Evolutionary conservation across 1,140 invertebrate species (phyloP), one percentile per base, ranked within the genome.

Genomic region (Ceratitis capitata): DNA sequence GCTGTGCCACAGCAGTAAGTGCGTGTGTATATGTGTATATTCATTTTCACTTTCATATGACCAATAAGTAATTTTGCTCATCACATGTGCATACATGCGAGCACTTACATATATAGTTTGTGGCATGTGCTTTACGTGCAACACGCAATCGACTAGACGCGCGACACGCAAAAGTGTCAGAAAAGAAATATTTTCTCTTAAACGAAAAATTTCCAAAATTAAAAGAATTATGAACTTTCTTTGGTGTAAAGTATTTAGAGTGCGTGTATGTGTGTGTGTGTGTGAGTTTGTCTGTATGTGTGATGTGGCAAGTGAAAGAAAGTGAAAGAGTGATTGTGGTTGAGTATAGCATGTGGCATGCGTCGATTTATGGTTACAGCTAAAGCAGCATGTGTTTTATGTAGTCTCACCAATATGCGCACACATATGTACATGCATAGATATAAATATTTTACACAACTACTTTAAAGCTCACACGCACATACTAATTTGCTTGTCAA

Each of bases 201-300:
- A 45, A 5, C 69, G 69, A 78, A 78, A 78, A 78, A 23, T 35
- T 78, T 45, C n/a, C 35, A 64, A 78, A 74, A 78, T 39, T 47
- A 26, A 45, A 78, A 78, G 69, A 78, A 78, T 78, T 78, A 78
- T 78, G 69, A n/a, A 78, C 69, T 78, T 78, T 78, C 69, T 78
- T 45, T 78, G n/a, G 35, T 10, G 35, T 14, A 10, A 23, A 9
- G n/a, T 78, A 23, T n/a, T 35, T 35, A n/a, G 64, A 42, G 26
- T 61, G 58, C 58, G 7, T 12, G 16, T 16, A 35, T 39, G n/a
- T n/a, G n/a, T n/a, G n/a, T n/a, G n/a, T n/a, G n/a, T n/a, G n/a
- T n/a, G n/a, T n/a, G n/a, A n/a, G n/a, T n/a, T n/a, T n/a, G n/a
- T n/a, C n/a, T n/a, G n/a, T n/a, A n/a, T n/a, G n/a, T n/a, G n/a